Conservation (phyloP, 2,888 invertebrate species). For the Drosophila maculinotata region DNA sequence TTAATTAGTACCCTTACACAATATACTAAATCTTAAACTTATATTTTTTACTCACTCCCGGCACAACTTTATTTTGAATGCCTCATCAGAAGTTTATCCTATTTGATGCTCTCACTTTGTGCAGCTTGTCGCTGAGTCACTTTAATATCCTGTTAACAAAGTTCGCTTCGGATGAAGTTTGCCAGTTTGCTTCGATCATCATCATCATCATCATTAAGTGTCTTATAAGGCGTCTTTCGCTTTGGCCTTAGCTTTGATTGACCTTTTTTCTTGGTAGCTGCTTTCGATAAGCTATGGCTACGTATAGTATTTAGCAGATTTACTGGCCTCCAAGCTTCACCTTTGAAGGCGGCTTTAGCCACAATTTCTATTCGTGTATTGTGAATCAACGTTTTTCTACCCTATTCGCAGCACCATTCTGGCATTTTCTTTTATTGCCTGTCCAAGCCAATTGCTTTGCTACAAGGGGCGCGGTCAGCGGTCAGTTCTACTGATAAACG, state of each 20-base stretch:
- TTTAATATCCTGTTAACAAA: conserved; percentile 41
- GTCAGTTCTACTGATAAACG: conserved; percentile 53
- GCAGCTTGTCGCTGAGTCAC: conserved; percentile 29
- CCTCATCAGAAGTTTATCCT: conserved; percentile 9
- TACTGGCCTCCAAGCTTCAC: conserved; percentile 16
- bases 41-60: not conserved
- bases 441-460: conserved; percentile 35
- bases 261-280: conserved; percentile 6
- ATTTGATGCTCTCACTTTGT: conserved; percentile 3
- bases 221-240: conserved; percentile 34
- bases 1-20: too few species aligned
- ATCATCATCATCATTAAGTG: conserved; percentile 11
- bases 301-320: conserved; percentile 30
- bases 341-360: conserved; percentile 58
- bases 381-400: not conserved
- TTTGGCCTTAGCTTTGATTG: conserved; percentile 24
- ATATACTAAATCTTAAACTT: not conserved
- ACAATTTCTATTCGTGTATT: conserved; percentile 10
- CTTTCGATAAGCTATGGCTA: conserved; percentile 22
- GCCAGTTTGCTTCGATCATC: conserved; percentile 47
- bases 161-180: conserved; percentile 41
- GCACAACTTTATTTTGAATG: conserved; percentile 7
- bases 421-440: conserved; percentile 54
- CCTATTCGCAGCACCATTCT: conserved; percentile 6
- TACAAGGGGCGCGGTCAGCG: conserved; percentile 17